These are phyloP conservation scores for Pheosia gnoma DNA, from an alignment of 2,888 invertebrate genomes.

Conservation along the genomic window DNA sequence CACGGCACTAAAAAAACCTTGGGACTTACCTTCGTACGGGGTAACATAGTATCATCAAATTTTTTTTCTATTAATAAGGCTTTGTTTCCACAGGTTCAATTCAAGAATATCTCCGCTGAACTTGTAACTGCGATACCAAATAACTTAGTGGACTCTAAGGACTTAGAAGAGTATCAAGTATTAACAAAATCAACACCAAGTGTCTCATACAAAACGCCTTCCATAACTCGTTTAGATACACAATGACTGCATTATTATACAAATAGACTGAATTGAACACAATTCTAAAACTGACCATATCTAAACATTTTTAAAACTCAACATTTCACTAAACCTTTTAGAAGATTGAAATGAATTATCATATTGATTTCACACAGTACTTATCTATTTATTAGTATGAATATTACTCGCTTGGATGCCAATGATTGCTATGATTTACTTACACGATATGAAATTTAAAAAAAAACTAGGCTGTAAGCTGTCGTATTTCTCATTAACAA, in stretches of 20 bases:
- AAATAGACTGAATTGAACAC: constrained; percentile 57
- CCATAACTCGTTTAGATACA: constrained; percentile 25
- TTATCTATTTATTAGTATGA: background rate
- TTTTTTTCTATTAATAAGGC: too few relatives aligned
- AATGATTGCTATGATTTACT: background rate
- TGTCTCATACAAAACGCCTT: background rate
- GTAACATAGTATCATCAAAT: too few relatives aligned
- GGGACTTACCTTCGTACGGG: too few relatives aligned
- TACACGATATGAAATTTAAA: background rate
- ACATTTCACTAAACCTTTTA: background rate
- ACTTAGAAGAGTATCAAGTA: constrained; percentile 39
- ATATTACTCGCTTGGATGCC: background rate
- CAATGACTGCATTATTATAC: constrained; percentile 12
- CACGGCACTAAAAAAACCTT: too few relatives aligned
- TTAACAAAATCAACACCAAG: constrained; percentile 54
- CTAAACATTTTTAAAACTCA: constrained; percentile 21
- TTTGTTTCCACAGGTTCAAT: constrained; percentile 6
- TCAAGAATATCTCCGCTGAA: background rate
- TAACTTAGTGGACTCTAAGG: constrained; percentile 17
- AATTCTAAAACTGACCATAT: constrained; percentile 60
- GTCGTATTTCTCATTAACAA: constrained; percentile 2
- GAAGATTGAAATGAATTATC: background rate
- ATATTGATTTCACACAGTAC: too few relatives aligned
- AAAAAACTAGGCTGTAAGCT: background rate
- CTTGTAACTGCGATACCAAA: constrained; percentile 8